Conservation (phyloP, 2,888 invertebrate genomes). For the Hirtodrosophila alboralis region DNA sequence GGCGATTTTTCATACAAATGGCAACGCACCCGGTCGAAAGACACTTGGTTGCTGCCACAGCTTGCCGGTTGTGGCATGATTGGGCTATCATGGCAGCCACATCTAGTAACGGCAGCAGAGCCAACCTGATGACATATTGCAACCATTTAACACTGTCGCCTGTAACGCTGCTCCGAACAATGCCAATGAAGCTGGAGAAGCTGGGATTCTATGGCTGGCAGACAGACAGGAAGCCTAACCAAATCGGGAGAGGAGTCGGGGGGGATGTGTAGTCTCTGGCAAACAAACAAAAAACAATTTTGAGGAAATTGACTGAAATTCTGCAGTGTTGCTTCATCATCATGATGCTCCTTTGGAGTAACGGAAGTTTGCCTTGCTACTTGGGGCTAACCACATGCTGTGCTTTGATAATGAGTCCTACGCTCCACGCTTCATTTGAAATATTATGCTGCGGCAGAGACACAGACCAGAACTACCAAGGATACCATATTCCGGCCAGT, state of each 20-base stretch:
- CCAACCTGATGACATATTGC: slow-evolving; percentile 81
- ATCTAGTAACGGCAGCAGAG: slow-evolving; percentile 60
- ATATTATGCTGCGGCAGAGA: slow-evolving; percentile 69
- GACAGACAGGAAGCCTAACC: slow-evolving; percentile 59
- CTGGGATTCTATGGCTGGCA: slow-evolving; percentile 26
- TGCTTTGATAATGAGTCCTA: slow-evolving; percentile 78
- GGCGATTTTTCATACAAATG: slow-evolving; percentile 83
- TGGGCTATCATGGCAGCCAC: slow-evolving; percentile 71
- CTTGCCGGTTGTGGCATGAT: slow-evolving; percentile 60
- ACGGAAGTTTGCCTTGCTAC: slow-evolving; percentile 62
- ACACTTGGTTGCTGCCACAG: slow-evolving; percentile 19
- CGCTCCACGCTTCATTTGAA: slow-evolving; percentile 69
- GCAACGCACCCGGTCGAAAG: slow-evolving; percentile 61
- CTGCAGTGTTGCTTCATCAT: slow-evolving; percentile 79
- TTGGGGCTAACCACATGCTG: slow-evolving; percentile 78
- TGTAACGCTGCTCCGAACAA: slow-evolving; percentile 59
- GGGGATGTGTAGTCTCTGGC: slow-evolving; percentile 55
- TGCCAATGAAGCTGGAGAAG: slow-evolving; percentile 42
- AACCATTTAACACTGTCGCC: slow-evolving; percentile 82
- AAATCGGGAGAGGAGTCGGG: slow-evolving; percentile 7
- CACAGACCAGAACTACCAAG: slow-evolving; percentile 28
- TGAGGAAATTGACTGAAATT: slow-evolving; percentile 79
- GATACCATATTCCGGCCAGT: slow-evolving; percentile 31
- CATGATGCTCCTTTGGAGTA: slow-evolving; percentile 39
- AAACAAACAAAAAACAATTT: slow-evolving; percentile 78